A percentile compares a stretch with the other conserved stretches of the same genome.
Conservation (phyloP, 2,113 vertebrate genomes). For the Platysteira castanea region DNA sequence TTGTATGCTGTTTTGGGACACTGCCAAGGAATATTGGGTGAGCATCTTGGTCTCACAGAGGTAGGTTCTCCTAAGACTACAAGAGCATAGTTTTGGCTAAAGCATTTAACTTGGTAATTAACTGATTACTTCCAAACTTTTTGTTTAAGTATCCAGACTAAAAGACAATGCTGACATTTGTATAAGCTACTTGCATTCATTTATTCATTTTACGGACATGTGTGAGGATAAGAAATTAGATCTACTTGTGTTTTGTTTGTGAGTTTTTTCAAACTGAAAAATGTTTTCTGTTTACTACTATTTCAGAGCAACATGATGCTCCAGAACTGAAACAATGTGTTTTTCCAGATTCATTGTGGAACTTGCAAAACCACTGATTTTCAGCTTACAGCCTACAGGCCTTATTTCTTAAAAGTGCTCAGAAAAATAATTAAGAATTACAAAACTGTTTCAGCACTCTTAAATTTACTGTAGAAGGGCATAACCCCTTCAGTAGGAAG, state of each 20-base stretch:
- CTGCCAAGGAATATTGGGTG: not conserved
- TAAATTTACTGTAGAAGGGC: not conserved
- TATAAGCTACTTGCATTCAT: not conserved
- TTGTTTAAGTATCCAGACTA: not conserved
- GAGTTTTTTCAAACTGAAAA: not conserved
- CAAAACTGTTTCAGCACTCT: not conserved
- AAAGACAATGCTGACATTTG: not conserved
- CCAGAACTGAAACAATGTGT: not conserved
- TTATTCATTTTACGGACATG: not conserved
- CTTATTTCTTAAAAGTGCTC: not conserved
- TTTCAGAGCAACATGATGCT: not conserved
- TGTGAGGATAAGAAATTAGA: not conserved
- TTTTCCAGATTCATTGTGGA: not conserved
- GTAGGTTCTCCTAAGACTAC: not conserved
- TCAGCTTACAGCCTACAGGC: not conserved
- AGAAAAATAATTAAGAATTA: not conserved
- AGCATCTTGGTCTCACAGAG: not conserved
- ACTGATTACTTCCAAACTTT: not conserved
- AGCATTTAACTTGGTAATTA: not conserved
- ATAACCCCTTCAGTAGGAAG: not conserved
- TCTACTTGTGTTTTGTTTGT: not conserved
- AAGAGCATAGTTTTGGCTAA: not conserved
- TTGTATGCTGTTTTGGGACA: not conserved
- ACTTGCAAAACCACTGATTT: not conserved
- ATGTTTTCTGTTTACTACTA: not conserved